Evolutionary conservation across 2,888 invertebrate genomes (phyloP).

Genomic region (Cheilosia variabilis): DNA sequence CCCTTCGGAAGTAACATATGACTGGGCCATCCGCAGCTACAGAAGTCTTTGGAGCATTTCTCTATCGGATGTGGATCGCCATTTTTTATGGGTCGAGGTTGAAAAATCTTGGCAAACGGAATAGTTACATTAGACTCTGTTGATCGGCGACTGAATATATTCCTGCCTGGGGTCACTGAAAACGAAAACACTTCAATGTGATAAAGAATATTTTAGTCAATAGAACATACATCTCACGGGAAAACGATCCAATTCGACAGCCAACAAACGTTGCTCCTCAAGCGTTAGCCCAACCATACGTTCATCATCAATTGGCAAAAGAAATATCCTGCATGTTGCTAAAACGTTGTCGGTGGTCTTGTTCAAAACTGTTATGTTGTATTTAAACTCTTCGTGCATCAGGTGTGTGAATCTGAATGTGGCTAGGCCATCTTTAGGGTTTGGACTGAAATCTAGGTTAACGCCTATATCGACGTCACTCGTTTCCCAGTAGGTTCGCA

Average conservation of each 20-base stretch:
- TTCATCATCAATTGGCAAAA: slow-evolving; percentile 88
- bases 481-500: slow-evolving; percentile 91
- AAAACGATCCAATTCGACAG: slow-evolving; percentile 89
- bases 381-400: slow-evolving; percentile 87
- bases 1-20: slow-evolving; percentile 92
- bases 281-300: slow-evolving; percentile 85
- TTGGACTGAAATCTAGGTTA: slow-evolving; percentile 91
- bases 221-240: slow-evolving; percentile 85
- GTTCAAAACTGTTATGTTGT: slow-evolving; percentile 87
- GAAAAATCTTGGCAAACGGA: slow-evolving; percentile 92
- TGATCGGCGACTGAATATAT: slow-evolving; percentile 87
- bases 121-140: slow-evolving; percentile 91
- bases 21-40: slow-evolving; percentile 95
- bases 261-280: slow-evolving; percentile 86
- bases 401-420: slow-evolving; percentile 85
- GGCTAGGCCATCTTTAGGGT: slow-evolving; percentile 89
- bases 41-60: slow-evolving; percentile 84
- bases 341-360: slow-evolving; percentile 80
- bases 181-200: slow-evolving; percentile 8
- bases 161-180: slow-evolving; percentile 88
- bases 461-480: slow-evolving; percentile 91
- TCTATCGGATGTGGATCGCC: slow-evolving; percentile 27
- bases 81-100: slow-evolving; percentile 83
- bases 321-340: slow-evolving; percentile 88
- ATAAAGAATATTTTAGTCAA: no score